Conservation (phyloP, 2,113 vertebrate species). For the Ameiurus melas region DNA sequence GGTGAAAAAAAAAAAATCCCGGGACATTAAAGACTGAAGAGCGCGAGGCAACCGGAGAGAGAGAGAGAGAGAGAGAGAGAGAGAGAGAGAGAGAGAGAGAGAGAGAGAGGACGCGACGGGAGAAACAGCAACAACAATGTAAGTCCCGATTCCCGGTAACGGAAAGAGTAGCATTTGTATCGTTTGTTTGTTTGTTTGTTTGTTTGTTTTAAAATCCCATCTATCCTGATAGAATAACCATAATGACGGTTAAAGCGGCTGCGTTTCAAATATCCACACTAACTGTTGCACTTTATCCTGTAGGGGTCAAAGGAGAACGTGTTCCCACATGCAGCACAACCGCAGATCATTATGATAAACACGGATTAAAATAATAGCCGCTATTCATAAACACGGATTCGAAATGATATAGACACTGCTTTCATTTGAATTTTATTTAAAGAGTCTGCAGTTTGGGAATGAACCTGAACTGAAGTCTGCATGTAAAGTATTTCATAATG, state of each 20-base stretch:
- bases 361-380: background rate
- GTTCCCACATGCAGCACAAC: background rate
- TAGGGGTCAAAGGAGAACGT: slow-evolving; percentile 28
- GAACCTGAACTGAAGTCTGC: background rate
- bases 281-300: slow-evolving; percentile 30
- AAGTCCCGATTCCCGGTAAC: background rate
- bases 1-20: background rate
- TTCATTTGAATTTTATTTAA: background rate
- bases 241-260: background rate
- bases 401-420: background rate
- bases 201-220: too few relatives aligned
- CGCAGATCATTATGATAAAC: background rate
- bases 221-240: background rate
- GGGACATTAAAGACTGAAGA: background rate
- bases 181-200: background rate
- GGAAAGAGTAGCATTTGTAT: background rate
- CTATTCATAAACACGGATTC: background rate
- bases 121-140: background rate
- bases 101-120: background rate
- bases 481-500: background rate
- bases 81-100: background rate
- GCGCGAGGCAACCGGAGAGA: background rate
- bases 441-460: background rate
- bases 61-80: slow-evolving; percentile 4
- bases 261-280: background rate